Base-by-base conservation (phyloP, 2,888 invertebrate genomes). In the Papilio gigon region DNA sequence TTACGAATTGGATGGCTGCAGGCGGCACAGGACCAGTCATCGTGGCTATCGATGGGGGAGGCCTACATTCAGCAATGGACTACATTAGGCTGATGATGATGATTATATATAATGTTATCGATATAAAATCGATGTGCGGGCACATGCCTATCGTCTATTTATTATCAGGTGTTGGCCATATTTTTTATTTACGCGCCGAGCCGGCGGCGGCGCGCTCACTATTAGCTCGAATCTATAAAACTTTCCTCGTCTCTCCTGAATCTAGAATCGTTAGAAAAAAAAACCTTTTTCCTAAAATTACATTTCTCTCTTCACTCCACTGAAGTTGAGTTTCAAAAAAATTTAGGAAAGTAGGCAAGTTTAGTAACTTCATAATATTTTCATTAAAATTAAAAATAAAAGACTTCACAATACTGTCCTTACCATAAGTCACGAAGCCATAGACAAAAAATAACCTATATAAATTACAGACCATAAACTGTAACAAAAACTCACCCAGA, bases 401-500 rank as follows among this genome's bases (percentile, higher is more conserved):
- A n/a, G n/a, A n/a, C n/a, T n/a, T n/a, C n/a, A n/a, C n/a, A n/a
- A n/a, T n/a, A n/a, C n/a, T n/a, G n/a, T n/a, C n/a, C n/a, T n/a
- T n/a, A n/a, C n/a, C n/a, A n/a, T n/a, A n/a, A n/a, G n/a, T n/a
- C n/a, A n/a, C n/a, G n/a, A n/a, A n/a, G n/a, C n/a, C n/a, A n/a
- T n/a, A n/a, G n/a, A n/a, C n/a, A n/a, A 5, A 17, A 58, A 35
- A 22, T 47, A 4, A 65, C 27, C n/a, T 63, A 37, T 50, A 44
- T 33, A n/a, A 33, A 30, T 70, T 64, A 12, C 35, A 67, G 62
- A 65, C 50, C 47, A 66, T 35, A 53, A 50, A 56, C 17, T 62
- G 14, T 44, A 60, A 20, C 6, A 42, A n/a, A 62, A 70, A 74
- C 87, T 84, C 77, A 89, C 89, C 89, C 72, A 87, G 79, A 70